Evolutionary conservation across 2,888 invertebrate species (phyloP).

Genomic region (Tubulanus polymorphus): DNA sequence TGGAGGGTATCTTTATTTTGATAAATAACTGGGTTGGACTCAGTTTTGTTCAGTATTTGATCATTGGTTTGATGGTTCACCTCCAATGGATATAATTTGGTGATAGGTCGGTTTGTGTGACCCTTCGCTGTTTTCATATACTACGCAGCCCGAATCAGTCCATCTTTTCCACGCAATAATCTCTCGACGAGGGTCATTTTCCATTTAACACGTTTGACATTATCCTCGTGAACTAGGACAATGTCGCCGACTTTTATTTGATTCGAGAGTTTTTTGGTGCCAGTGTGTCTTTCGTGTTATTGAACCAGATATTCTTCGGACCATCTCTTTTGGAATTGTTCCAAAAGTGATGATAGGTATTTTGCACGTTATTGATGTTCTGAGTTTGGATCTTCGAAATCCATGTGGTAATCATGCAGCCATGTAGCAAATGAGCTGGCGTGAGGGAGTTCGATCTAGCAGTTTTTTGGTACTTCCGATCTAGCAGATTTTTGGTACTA

Average conservation of each 20-base stretch:
- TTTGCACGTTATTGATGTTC: neutral
- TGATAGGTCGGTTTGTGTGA: constrained; percentile 6
- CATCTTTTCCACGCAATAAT: constrained; percentile 9
- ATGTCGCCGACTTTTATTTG: neutral
- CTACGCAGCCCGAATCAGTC: constrained; percentile 8
- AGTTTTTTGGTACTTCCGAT: no score
- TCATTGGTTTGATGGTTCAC: no score
- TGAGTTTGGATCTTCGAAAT: neutral
- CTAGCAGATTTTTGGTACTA: constrained; percentile 5
- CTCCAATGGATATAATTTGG: no score
- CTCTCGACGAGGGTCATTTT: no score
- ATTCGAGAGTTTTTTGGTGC: neutral
- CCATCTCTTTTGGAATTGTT: constrained; percentile 16
- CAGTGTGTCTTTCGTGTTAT: neutral
- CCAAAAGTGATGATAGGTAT: neutral
- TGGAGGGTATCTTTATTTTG: no score
- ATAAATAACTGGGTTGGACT: no score
- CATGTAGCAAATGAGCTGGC: constrained; percentile 5
- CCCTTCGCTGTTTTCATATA: constrained; percentile 9
- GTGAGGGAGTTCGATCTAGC: constrained; percentile 10
- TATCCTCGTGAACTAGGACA: neutral
- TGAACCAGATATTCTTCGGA: neutral
- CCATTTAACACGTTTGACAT: no score
- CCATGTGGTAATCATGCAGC: neutral
- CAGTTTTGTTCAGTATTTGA: no score